These are phyloP conservation scores for Episyrphus balteatus DNA, from an alignment of 1,140 invertebrate genomes.

Conservation along the genomic window DNA sequence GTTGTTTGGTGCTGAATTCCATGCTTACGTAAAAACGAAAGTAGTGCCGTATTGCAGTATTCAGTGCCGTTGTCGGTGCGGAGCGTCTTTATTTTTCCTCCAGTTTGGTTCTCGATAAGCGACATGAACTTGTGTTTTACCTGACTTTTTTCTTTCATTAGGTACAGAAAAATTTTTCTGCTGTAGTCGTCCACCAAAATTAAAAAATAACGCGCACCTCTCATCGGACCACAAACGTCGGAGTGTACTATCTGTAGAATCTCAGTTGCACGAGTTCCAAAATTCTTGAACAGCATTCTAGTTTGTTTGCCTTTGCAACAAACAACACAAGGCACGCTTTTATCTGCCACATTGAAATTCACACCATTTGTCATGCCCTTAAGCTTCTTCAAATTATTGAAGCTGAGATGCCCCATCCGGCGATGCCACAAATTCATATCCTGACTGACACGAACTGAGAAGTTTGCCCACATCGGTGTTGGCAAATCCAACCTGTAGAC, in stretches of 20 bases:
- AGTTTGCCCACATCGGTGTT: too few relatives aligned
- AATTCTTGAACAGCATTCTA: too few relatives aligned
- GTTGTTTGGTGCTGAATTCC: neutral
- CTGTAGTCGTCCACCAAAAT: conserved; percentile 1
- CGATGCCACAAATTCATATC: too few relatives aligned
- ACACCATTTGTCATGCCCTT: too few relatives aligned
- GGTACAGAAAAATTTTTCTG: neutral
- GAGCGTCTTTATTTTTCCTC: neutral
- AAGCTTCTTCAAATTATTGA: too few relatives aligned
- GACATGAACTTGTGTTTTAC: neutral
- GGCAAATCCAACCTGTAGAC: too few relatives aligned
- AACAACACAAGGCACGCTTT: too few relatives aligned
- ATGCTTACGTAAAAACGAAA: neutral
- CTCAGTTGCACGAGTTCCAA: conserved; percentile 3
- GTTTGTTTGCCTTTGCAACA: neutral
- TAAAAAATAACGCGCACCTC: neutral
- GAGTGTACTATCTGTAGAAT: neutral
- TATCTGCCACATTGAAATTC: too few relatives aligned
- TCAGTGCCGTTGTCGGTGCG: neutral
- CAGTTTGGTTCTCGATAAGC: neutral
- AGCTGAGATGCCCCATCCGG: too few relatives aligned
- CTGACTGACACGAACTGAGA: too few relatives aligned
- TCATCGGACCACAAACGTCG: neutral
- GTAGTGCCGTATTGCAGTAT: neutral
- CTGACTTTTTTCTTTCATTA: neutral